phyloP scores from a whole-genome alignment of 2,113 vertebrate genomes.

The Hiodon alosoides region DNA sequence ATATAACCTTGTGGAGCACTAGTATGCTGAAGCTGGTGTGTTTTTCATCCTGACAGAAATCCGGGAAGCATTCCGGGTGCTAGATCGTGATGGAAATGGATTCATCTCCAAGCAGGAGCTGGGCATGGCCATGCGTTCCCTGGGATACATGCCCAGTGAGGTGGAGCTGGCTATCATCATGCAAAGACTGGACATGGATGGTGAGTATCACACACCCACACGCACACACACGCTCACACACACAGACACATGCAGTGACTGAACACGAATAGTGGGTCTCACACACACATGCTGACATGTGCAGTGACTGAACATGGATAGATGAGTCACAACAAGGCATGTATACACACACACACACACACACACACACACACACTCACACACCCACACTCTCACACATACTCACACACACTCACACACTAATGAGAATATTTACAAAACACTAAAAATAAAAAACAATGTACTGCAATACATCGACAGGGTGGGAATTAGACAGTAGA shows the following conservation, averaged over 20 bases:
- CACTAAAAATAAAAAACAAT: too few species aligned
- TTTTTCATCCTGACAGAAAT: constrained; percentile 60
- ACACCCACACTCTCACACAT: too few species aligned
- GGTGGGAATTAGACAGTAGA: neutral
- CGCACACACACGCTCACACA: neutral
- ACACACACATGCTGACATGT: neutral
- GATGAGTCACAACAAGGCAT: neutral
- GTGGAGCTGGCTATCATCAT: constrained; percentile 81
- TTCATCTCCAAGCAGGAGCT: constrained; percentile 88
- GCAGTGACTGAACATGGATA: neutral
- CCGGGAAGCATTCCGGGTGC: constrained; percentile 74
- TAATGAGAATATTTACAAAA: neutral
- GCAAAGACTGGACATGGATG: constrained; percentile 79
- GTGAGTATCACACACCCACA: constrained; percentile 8
- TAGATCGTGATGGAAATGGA: constrained; percentile 77
- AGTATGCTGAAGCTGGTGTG: neutral
- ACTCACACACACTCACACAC: neutral
- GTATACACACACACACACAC: constrained; percentile 3
- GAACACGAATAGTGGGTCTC: neutral
- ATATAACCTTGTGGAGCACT: neutral
- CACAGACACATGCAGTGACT: neutral
- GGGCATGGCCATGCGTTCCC: constrained; percentile 83
- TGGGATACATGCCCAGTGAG: constrained; percentile 81
- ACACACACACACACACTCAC: neutral
- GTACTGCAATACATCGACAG: too few species aligned